These are phyloP conservation scores for Caenorhabditis briggsae DNA, from an alignment of 1,140 invertebrate species.

Conservation along the genomic window DNA sequence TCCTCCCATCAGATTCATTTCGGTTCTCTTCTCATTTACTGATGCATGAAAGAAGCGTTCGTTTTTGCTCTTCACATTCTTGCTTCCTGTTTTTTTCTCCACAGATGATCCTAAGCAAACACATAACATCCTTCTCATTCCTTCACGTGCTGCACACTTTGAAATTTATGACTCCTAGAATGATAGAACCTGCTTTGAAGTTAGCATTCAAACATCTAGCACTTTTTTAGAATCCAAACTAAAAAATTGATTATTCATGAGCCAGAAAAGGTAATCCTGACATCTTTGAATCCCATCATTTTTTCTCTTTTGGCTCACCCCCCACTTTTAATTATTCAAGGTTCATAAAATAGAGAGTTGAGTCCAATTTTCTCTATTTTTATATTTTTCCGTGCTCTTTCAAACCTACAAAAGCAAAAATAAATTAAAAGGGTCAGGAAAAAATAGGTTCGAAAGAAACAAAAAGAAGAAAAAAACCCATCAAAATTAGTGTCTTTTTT, in stretches of 20 bases:
- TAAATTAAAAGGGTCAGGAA: slow-evolving; percentile 13
- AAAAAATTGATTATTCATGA: slow-evolving; percentile 20
- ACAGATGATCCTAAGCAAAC: slow-evolving; percentile 14
- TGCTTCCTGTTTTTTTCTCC: slow-evolving; percentile 7
- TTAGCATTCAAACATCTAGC: neutral
- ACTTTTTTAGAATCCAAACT: neutral
- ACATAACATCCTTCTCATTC: neutral
- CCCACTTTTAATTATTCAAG: neutral
- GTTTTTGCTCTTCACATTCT: neutral
- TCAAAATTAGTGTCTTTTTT: slow-evolving; percentile 7
- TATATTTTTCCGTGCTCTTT: neutral
- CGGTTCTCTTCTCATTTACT: slow-evolving; percentile 16
- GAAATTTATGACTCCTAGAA: neutral
- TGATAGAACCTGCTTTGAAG: neutral
- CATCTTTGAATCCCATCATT: neutral
- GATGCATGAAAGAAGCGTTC: slow-evolving; percentile 31
- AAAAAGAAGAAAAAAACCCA: neutral
- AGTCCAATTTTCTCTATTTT: neutral
- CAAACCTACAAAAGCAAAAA: slow-evolving; percentile 3
- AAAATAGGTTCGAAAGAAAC: neutral
- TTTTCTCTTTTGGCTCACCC: neutral
- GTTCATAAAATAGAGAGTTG: neutral
- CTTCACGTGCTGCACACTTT: neutral
- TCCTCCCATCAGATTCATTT: slow-evolving; percentile 6
- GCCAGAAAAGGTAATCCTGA: neutral